Conservation (phyloP, 2,797 vertebrate species). For the Botia almorhae region DNA sequence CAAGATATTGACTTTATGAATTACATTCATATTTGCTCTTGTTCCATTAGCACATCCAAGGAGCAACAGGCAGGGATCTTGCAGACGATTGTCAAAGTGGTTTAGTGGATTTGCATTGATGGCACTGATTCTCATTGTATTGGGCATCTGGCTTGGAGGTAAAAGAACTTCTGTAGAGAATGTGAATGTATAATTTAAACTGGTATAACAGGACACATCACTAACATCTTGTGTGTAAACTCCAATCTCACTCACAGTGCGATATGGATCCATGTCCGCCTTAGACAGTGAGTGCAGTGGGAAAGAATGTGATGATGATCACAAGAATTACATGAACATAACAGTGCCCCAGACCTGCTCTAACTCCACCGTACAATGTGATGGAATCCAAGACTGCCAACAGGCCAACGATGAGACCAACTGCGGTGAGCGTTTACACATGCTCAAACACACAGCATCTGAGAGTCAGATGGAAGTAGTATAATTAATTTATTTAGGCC, state of each 20-base stretch:
- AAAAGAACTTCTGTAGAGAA: slow-evolving; percentile 18
- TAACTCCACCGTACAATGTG: slow-evolving; percentile 73
- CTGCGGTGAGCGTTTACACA: slow-evolving; percentile 80
- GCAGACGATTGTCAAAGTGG: slow-evolving; percentile 54
- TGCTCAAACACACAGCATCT: background rate
- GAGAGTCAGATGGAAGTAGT: background rate
- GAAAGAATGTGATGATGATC: background rate
- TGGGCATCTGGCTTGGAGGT: slow-evolving; percentile 78
- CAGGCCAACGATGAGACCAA: slow-evolving; percentile 81
- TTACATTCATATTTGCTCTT: background rate
- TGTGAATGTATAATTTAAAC: background rate
- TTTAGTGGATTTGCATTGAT: slow-evolving; percentile 61
- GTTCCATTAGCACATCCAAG: slow-evolving; percentile 57
- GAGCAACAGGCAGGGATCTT: slow-evolving; percentile 59
- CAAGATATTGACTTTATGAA: too few relatives aligned
- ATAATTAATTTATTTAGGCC: background rate
- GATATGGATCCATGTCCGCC: slow-evolving; percentile 54
- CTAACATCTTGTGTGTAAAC: background rate
- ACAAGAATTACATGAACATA: background rate
- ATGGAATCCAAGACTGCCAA: slow-evolving; percentile 80
- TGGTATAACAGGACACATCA: background rate
- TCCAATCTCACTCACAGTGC: slow-evolving; percentile 65
- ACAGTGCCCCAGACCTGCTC: slow-evolving; percentile 74
- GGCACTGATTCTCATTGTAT: slow-evolving; percentile 63
- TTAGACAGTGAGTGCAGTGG: background rate